These are phyloP conservation scores for Epinephelus coioides DNA, from an alignment of 2,797 vertebrate species.

Conservation along the genomic window DNA sequence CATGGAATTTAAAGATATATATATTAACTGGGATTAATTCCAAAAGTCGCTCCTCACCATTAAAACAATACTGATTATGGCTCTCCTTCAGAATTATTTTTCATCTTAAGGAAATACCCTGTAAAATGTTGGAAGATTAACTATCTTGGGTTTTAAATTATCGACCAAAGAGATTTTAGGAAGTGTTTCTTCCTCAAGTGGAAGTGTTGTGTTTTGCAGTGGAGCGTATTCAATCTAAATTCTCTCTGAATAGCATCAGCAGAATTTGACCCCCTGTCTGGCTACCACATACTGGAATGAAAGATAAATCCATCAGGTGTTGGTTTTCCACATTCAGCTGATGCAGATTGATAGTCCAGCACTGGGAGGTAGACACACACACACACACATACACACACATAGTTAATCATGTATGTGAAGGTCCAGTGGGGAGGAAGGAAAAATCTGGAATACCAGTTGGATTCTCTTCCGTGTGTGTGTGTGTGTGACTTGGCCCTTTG, in stretches of 20 bases:
- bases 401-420: constrained; percentile 76
- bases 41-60: background rate
- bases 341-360: constrained; percentile 74
- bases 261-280: constrained; percentile 52
- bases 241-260: constrained; percentile 46
- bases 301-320: constrained; percentile 69
- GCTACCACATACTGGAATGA: constrained; percentile 35
- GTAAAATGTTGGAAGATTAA: background rate
- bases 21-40: constrained; percentile 5
- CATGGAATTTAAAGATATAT: background rate
- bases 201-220: constrained; percentile 50
- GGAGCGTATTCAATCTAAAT: constrained; percentile 35
- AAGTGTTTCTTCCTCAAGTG: constrained; percentile 29
- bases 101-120: constrained; percentile 12
- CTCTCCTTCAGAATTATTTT: background rate
- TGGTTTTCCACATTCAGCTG: constrained; percentile 67
- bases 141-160: constrained; percentile 23
- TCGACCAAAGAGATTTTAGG: constrained; percentile 23
- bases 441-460: constrained; percentile 79
- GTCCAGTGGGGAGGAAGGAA: constrained; percentile 70
- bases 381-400: constrained; percentile 6
- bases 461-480: constrained; percentile 40
- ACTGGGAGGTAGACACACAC: constrained; percentile 31
- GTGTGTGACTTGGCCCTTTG: constrained; percentile 68
- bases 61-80: background rate